Conservation (phyloP, 1,140 invertebrate genomes). For the Drosophila mauritiana region DNA sequence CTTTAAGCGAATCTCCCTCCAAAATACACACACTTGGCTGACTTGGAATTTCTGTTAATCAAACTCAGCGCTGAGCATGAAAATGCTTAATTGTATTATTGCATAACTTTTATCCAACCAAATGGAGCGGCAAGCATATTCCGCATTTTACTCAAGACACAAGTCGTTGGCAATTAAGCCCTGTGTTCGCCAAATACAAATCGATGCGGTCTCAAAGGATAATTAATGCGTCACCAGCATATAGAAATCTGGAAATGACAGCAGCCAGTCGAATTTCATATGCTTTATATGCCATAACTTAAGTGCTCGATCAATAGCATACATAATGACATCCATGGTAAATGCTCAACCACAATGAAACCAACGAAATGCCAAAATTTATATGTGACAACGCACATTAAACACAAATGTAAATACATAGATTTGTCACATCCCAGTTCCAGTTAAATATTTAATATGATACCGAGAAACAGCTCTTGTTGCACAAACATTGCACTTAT, state of each 20-base stretch:
- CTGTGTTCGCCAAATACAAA: conserved; percentile 63
- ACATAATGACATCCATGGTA: background rate
- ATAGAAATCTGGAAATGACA: conserved; percentile 55
- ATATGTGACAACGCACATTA: conserved; percentile 10
- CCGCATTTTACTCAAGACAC: conserved; percentile 61
- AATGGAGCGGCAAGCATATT: conserved; percentile 32
- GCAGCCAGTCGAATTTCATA: conserved; percentile 8
- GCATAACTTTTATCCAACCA: conserved; percentile 59
- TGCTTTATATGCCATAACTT: background rate
- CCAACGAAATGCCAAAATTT: background rate
- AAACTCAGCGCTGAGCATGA: conserved; percentile 71
- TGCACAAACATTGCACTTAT: background rate
- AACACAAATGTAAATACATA: background rate
- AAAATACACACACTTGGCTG: conserved; percentile 40
- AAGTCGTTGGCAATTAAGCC: conserved; percentile 72
- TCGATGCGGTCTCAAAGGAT: conserved; percentile 72
- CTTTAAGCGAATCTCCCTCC: conserved; percentile 14
- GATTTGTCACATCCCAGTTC: too few relatives aligned
- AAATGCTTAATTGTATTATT: conserved; percentile 80
- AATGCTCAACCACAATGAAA: background rate
- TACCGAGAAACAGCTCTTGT: background rate
- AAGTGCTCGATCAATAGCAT: background rate
- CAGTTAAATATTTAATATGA: too few relatives aligned
- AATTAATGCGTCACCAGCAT: conserved; percentile 68
- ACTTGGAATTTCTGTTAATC: conserved; percentile 73